These are phyloP conservation scores for Poecile atricapillus DNA, from an alignment of 2,113 vertebrate genomes.

Conservation along the genomic window DNA sequence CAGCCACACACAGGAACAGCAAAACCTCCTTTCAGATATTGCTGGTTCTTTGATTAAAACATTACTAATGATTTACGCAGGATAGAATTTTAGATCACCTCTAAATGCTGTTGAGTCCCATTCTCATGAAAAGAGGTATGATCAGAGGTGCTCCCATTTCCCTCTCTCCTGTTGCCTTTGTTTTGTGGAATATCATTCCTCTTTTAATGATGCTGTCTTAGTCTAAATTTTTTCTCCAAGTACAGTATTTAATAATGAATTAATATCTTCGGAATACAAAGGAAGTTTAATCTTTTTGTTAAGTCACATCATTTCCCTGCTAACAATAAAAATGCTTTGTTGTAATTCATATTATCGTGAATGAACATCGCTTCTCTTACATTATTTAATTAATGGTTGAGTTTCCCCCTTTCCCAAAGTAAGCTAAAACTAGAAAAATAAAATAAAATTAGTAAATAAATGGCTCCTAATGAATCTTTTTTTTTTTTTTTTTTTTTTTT, in stretches of 20 bases:
- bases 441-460: constrained; percentile 38
- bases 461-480: constrained; percentile 29
- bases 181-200: neutral
- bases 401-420: constrained; percentile 14
- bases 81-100: neutral
- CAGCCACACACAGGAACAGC: fast-evolving
- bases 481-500: constrained; percentile 14
- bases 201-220: neutral
- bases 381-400: constrained; percentile 61
- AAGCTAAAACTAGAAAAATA: constrained; percentile 39
- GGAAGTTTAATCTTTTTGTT: constrained; percentile 47
- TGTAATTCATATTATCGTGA: neutral
- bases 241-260: constrained; percentile 51
- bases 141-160: neutral
- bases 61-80: neutral
- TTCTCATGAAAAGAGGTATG: neutral
- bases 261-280: constrained; percentile 52
- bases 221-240: constrained; percentile 33
- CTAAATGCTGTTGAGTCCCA: neutral
- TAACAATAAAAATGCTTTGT: constrained; percentile 45
- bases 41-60: neutral
- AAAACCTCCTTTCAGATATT: neutral
- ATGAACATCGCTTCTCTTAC: neutral
- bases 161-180: neutral
- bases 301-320: constrained; percentile 50